Percentiles rank a stretch among this genome's conserved stretches.
These are phyloP conservation scores for Colaptes auratus DNA, from an alignment of 2,113 vertebrate species.

Conservation along the genomic window DNA sequence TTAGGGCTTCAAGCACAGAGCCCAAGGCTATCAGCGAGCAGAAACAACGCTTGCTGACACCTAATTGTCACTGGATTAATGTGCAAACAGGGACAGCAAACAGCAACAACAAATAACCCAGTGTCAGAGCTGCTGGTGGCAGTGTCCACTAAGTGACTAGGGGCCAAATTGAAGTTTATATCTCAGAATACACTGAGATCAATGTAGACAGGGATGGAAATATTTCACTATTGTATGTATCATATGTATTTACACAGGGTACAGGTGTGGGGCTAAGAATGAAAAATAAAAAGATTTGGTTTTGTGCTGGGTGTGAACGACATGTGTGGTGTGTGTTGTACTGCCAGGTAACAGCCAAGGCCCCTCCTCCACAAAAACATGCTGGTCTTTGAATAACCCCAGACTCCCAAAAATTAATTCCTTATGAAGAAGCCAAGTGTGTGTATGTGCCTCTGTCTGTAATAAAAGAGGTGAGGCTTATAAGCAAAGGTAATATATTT, in stretches of 20 bases:
- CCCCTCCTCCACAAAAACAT: not conserved
- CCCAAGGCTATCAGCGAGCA: slow-evolving; percentile 94
- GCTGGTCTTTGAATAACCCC: not conserved
- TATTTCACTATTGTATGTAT: not conserved
- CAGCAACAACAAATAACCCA: slow-evolving; percentile 84
- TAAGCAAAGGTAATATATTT: not conserved
- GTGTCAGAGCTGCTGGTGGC: slow-evolving; percentile 84
- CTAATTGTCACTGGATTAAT: slow-evolving; percentile 99
- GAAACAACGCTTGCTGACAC: slow-evolving; percentile 89
- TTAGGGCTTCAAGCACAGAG: slow-evolving; percentile 93
- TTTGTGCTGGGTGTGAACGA: accelerated
- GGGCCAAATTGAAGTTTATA: slow-evolving; percentile 82
- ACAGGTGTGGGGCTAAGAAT: not conserved
- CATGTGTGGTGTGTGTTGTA: not conserved
- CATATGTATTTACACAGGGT: slow-evolving; percentile 21
- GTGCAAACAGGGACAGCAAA: slow-evolving; percentile 87
- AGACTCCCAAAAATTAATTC: not conserved
- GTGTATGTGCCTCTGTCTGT: not conserved
- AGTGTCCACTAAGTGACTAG: slow-evolving; percentile 83
- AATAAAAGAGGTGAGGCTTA: not conserved
- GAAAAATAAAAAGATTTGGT: not conserved
- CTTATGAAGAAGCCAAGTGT: not conserved
- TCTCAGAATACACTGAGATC: slow-evolving; percentile 73
- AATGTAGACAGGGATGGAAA: slow-evolving; percentile 59
- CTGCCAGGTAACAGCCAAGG: not conserved